phyloP scores from a whole-genome alignment of 2,888 invertebrate species.

The Rhamphomyia laevipes region DNA sequence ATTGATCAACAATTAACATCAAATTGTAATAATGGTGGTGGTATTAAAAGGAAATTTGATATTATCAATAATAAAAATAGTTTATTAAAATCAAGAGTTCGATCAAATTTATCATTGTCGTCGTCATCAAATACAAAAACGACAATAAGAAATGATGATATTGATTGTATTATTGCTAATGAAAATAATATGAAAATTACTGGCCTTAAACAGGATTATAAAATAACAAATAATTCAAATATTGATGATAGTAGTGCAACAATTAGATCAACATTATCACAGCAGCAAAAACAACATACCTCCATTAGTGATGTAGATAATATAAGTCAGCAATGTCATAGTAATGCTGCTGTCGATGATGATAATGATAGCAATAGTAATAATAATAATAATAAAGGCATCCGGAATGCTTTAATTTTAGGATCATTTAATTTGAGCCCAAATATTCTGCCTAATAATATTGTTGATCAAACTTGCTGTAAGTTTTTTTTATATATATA shows the following conservation, averaged over 20 bases:
- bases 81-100: not conserved
- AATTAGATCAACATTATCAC: slow-evolving; percentile 1
- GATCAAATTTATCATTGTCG: slow-evolving; percentile 1
- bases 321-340: not conserved
- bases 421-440: slow-evolving; percentile 62
- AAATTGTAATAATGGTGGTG: not conserved
- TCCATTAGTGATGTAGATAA: slow-evolving; percentile 12
- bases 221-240: slow-evolving; percentile 18
- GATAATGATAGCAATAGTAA: not conserved
- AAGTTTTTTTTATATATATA: not conserved
- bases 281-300: slow-evolving; percentile 2
- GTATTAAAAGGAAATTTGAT: not conserved
- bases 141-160: no score
- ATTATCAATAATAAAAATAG: not conserved
- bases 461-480: slow-evolving; percentile 1
- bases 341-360: no score
- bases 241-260: slow-evolving; percentile 7
- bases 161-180: slow-evolving; percentile 22
- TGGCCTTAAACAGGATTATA: slow-evolving; percentile 32
- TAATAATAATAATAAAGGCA: slow-evolving; percentile 15
- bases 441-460: slow-evolving; percentile 15
- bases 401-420: slow-evolving; percentile 55
- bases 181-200: slow-evolving; percentile 27
- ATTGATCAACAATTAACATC: not conserved
- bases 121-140: not conserved